Conservation (phyloP, 2,113 vertebrate genomes). For the Aplodontia rufa region DNA sequence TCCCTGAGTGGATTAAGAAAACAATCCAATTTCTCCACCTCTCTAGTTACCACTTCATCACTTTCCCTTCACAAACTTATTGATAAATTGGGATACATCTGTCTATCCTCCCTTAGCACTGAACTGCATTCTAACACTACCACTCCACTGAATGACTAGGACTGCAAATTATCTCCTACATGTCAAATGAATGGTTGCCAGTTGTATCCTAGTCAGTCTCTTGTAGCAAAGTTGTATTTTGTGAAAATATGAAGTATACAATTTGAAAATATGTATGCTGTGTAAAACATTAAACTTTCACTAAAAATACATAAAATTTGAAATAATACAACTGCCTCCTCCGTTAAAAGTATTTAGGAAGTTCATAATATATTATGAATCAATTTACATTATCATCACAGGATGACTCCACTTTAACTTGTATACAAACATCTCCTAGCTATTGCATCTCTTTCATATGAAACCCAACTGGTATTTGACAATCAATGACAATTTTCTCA, state of each 20-base stretch:
- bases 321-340: constrained; percentile 26
- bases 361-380: not conserved
- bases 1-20: constrained; percentile 1
- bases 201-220: constrained; percentile 3
- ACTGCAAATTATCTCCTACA: not conserved
- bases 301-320: constrained; percentile 12
- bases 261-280: constrained; percentile 47
- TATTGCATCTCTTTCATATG: not conserved
- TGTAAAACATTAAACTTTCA: constrained; percentile 40
- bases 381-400: constrained; percentile 12
- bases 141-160: not conserved
- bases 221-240: not conserved
- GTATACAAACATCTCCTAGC: not conserved
- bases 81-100: not conserved
- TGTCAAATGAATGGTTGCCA: not conserved
- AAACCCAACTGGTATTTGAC: not conserved
- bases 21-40: constrained; percentile 3
- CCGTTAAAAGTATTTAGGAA: constrained; percentile 9
- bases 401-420: not conserved
- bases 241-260: not conserved
- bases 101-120: not conserved
- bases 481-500: not conserved
- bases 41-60: not conserved
- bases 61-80: not conserved
- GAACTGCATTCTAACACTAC: not conserved